Conservation (phyloP, 2,797 vertebrate species). For the Liparis tanakae region DNA sequence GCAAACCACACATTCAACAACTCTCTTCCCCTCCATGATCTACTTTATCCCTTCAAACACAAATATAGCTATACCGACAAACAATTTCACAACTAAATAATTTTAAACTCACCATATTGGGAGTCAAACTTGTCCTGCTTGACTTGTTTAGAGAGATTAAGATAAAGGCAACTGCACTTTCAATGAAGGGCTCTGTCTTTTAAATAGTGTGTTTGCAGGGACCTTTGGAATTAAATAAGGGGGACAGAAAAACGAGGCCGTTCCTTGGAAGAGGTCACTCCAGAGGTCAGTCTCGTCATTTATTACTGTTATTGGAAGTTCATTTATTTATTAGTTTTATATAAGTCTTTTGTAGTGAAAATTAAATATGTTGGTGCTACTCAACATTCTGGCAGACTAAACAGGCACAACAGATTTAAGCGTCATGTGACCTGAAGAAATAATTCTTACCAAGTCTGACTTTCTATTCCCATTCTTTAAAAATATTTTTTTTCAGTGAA, state of each 20-base stretch:
- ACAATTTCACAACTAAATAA: not conserved
- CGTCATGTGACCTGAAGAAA: no score
- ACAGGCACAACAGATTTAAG: no score
- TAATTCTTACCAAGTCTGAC: no score
- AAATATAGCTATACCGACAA: not conserved
- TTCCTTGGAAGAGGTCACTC: not conserved
- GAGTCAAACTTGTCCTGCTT: not conserved
- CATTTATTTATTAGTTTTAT: no score
- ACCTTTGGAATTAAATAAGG: slow-evolving; percentile 68
- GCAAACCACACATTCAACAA: not conserved
- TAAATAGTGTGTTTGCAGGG: slow-evolving; percentile 18
- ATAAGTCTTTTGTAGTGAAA: no score
- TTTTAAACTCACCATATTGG: slow-evolving; percentile 66
- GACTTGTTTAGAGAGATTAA: not conserved
- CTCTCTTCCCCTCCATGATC: not conserved
- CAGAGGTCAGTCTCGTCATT: no score
- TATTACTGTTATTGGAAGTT: no score
- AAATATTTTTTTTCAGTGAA: no score
- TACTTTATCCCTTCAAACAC: not conserved
- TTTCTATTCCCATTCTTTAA: no score
- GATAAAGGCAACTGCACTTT: not conserved
- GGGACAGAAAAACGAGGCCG: not conserved
- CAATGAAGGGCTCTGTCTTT: not conserved
- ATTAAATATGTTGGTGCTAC: no score
- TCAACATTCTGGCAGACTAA: no score